Percentiles rank a stretch among this genome's conserved stretches.
phyloP scores from a whole-genome alignment of 1,140 invertebrate species.

The Zaprionus africanus region DNA sequence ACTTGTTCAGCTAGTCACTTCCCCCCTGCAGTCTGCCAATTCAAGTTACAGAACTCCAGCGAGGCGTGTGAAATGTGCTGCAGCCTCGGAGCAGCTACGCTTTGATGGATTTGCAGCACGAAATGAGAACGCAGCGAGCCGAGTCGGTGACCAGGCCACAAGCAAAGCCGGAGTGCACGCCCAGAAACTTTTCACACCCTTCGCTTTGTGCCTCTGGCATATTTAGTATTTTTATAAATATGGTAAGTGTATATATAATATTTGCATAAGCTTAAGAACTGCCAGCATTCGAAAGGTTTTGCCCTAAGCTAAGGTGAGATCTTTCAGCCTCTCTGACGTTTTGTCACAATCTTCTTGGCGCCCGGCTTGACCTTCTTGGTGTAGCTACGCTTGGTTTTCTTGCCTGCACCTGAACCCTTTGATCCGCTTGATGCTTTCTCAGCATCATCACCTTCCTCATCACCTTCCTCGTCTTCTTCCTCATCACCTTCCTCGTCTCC shows the following conservation, averaged over 20 bases:
- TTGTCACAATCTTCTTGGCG: background rate
- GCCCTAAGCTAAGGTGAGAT: background rate
- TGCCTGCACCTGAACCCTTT: background rate
- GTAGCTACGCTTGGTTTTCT: background rate
- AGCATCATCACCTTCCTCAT: background rate
- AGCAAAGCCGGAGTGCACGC: constrained; percentile 3
- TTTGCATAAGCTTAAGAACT: constrained; percentile 23
- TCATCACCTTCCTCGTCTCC: background rate
- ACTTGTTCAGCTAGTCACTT: constrained; percentile 1
- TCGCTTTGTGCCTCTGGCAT: constrained; percentile 14
- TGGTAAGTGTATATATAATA: background rate
- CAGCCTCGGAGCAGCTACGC: constrained; percentile 57
- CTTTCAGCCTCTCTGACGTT: background rate
- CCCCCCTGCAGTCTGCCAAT: constrained; percentile 52
- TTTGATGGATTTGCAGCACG: constrained; percentile 67
- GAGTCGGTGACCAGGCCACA: constrained; percentile 38
- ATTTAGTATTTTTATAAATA: constrained; percentile 24
- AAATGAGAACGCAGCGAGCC: constrained; percentile 50
- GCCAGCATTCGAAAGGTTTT: background rate
- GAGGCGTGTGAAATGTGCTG: constrained; percentile 74
- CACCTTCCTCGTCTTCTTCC: background rate
- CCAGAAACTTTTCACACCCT: constrained; percentile 29
- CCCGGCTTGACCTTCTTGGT: background rate
- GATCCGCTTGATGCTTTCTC: background rate
- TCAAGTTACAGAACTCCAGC: constrained; percentile 77